Base-by-base conservation (phyloP, 2,888 invertebrate genomes). In the Agapostemon virescens region DNA sequence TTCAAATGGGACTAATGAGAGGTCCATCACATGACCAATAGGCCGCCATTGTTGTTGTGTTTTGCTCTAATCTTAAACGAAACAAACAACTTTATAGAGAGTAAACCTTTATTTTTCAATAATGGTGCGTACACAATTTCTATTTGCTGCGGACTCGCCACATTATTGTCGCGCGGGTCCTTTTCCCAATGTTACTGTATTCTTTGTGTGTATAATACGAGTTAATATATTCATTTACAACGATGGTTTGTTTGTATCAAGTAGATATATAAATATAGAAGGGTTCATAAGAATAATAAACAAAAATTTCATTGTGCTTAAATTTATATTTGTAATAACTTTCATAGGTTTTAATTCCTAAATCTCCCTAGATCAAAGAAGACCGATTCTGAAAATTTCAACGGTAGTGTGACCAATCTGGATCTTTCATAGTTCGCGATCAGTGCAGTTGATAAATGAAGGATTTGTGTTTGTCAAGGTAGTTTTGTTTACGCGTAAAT, bases 371-470 rank as follows among this genome's bases (percentile, higher is more conserved):
- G 63, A 30, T 20, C 17, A 52, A n/a, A 3, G 64, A 70, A 15
- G 67, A 78, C 68, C 49, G 77, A 64, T 90, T 88, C 89, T 87
- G 84, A 80, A 85, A 87, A 75, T 69, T 89, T 90, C 86, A 87
- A 84, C 71, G 61, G 63, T 74, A 74, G 64, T 55, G 38, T 80
- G 72, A 81, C 90, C 89, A 85, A 91, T 91, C 88, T 87, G 77
- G 80, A 77, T 79, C 75, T 79, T 75, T 74, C 81, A 86, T 88
- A 86, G 88, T 88, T 85, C 84, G 82, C 85, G 90, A 88, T 89
- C 94, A 94, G 94, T 94, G 93, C 93, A 94, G 94, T 95, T 94
- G 94, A 94, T 95, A 94, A 95, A 95, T 95, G 95, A 94, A 94
- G 94, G 94, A 94, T 94, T 93, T 94, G 94, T 94, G 94, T 94